Evolutionary conservation across 1,140 invertebrate species (phyloP), one percentile per base, ranked within the genome.

Genomic region (Cotesia vestalis): DNA sequence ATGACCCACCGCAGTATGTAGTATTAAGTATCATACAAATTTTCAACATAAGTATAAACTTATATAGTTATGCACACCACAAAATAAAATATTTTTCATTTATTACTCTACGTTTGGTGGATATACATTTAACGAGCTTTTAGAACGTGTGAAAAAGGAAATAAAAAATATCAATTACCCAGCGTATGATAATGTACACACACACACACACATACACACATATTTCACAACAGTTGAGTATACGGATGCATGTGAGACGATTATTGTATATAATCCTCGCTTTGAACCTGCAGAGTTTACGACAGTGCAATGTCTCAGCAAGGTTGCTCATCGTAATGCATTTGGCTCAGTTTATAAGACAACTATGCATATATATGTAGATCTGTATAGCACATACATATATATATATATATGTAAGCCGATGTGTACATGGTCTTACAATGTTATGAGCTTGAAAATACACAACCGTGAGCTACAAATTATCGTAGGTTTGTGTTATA

Each of bases 221-320:
- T 0, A 34, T 36, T 61, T 61, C 17, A 34, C 60, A 61, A 34
- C 20, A 36, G 60, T 61, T 34, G 12, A 61, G 11, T 61, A 8
- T 61, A 61, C 34, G 34, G n/a, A 34, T 61, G 34, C 34, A 61
- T 61, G 1, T 61, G 17, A 34, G 17, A 61, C 60, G 53, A 57
- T 14, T 14, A 12, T 61, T 34, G 34, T 61, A 36, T 61, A 12
- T 57, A 57, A 17, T 20, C 9, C 20, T 40, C 9, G 27, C 61
- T 27, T 27, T 20, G 57, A 12, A 38, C 20, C 61, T 57, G 53
- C n/a, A 20, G n/a, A 61, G 78, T 80, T 82, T 81, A 81, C 77
- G 76, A 72, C 80, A 74, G 81, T 80, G 80, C 81, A 82, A 81
- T 76, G 81, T 74, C 80, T 81, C 78, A 66, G 75, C 81, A 81